A percentile compares a stretch with the other conserved stretches of the same genome.
phyloP scores from a whole-genome alignment of 2,113 vertebrate species.

The Cyanoramphus novaezelandiae region DNA sequence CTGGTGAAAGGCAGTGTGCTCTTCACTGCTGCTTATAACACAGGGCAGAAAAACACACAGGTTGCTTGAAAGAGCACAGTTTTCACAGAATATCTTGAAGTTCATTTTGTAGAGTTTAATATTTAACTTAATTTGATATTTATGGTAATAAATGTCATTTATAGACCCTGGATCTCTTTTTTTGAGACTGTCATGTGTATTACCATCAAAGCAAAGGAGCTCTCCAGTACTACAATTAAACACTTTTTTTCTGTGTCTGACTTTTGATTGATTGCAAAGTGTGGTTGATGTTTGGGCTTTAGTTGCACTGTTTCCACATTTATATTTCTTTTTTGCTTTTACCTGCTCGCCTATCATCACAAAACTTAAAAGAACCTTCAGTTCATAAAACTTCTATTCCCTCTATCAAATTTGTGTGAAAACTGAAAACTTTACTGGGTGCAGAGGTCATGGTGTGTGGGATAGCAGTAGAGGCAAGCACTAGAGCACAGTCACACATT shows the following conservation, averaged over 20 bases:
- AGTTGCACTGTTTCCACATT: background rate
- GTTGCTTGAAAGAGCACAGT: background rate
- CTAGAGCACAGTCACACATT: background rate
- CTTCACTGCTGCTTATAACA: background rate
- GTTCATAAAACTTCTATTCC: background rate
- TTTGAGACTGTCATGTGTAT: background rate
- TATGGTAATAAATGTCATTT: background rate
- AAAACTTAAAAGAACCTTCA: background rate
- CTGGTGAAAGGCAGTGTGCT: background rate
- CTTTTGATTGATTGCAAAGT: background rate
- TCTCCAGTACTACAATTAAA: background rate
- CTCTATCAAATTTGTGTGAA: background rate
- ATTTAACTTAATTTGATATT: background rate
- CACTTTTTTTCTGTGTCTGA: background rate
- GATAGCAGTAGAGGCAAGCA: background rate
- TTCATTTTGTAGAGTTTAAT: background rate
- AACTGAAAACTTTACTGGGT: background rate
- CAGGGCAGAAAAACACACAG: background rate
- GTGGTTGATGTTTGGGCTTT: background rate
- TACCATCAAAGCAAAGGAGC: background rate
- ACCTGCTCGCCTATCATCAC: background rate
- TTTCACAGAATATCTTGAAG: background rate
- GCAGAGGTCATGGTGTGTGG: background rate
- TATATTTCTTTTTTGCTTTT: background rate
- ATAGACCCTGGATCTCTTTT: background rate